Conservation (phyloP, 2,888 invertebrate species). For the Drosophila tripunctata region DNA sequence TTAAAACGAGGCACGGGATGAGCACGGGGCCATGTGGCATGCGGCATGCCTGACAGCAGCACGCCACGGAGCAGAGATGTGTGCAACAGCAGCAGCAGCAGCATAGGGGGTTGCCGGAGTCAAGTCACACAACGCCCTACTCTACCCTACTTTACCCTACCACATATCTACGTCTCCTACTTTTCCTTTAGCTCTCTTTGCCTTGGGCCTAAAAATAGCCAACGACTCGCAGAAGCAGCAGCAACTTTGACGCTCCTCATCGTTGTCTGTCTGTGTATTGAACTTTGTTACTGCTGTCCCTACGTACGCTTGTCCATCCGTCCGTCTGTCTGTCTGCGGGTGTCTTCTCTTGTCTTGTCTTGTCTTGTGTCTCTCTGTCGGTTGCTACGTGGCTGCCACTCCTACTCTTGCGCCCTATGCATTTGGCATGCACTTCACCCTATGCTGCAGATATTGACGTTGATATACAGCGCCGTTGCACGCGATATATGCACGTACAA, state of each 20-base stretch:
- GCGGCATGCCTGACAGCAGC: constrained; percentile 51
- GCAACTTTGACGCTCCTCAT: constrained; percentile 38
- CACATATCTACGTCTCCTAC: constrained; percentile 24
- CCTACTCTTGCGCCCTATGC: constrained; percentile 68
- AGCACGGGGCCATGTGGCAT: constrained; percentile 27
- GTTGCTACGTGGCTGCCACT: constrained; percentile 68
- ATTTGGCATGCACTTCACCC: constrained; percentile 74
- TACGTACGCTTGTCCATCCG: constrained; percentile 25
- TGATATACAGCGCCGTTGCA: constrained; percentile 76
- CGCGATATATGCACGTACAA: constrained; percentile 58
- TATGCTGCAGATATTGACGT: constrained; percentile 75
- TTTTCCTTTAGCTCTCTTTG: not conserved
- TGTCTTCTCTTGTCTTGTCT: constrained; percentile 44
- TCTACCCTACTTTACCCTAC: not conserved
- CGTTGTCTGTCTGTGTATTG: constrained; percentile 66
- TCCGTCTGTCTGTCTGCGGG: constrained; percentile 14
- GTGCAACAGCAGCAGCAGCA: constrained; percentile 28
- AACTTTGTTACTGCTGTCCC: constrained; percentile 75
- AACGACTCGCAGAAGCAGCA: constrained; percentile 36
- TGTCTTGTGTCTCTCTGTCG: constrained; percentile 33
- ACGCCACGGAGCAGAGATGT: constrained; percentile 9
- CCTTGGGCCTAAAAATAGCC: constrained; percentile 66
- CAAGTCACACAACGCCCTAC: constrained; percentile 6
- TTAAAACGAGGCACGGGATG: constrained; percentile 64
- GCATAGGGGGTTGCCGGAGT: constrained; percentile 45